phyloP scores from a whole-genome alignment of 2,888 invertebrate species.

The Osmoderma eremita region DNA sequence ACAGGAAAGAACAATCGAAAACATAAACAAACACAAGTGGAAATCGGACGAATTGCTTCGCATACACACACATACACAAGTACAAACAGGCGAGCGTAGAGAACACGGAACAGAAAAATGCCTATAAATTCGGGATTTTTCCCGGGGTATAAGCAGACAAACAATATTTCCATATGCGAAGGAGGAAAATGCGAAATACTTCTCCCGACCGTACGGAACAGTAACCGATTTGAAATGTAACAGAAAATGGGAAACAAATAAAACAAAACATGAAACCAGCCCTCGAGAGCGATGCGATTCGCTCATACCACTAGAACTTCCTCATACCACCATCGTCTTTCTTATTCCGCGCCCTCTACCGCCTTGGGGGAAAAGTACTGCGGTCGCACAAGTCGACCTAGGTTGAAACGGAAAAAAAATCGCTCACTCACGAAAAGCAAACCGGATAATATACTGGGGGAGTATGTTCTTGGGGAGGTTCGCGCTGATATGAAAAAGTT shows the following conservation, averaged over 20 bases:
- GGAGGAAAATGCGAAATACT: conserved; percentile 33
- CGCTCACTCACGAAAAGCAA: conserved; percentile 32
- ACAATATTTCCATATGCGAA: conserved; percentile 42
- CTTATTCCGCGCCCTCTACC: conserved; percentile 1
- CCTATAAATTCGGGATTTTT: conserved; percentile 38
- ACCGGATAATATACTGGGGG: conserved; percentile 37
- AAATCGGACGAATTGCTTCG: background rate
- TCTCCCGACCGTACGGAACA: conserved; percentile 37
- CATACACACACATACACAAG: background rate
- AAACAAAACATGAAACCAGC: conserved; percentile 43
- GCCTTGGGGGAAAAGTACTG: background rate
- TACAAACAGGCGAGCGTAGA: background rate
- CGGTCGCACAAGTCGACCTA: background rate
- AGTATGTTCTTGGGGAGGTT: conserved; percentile 24
- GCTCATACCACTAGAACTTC: background rate
- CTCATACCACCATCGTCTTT: background rate
- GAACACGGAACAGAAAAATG: conserved; percentile 11
- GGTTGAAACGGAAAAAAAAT: conserved; percentile 31
- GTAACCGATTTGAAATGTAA: conserved; percentile 53
- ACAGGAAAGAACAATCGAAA: conserved; percentile 18
- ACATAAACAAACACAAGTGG: conserved; percentile 17
- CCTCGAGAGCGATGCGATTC: too few species aligned
- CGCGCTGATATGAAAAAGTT: conserved; percentile 38
- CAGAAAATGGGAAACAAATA: conserved; percentile 52
- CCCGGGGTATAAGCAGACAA: conserved; percentile 32